Evolutionary conservation across 2,113 vertebrate species (phyloP).

Genomic region (Poeciliopsis occidentalis): DNA sequence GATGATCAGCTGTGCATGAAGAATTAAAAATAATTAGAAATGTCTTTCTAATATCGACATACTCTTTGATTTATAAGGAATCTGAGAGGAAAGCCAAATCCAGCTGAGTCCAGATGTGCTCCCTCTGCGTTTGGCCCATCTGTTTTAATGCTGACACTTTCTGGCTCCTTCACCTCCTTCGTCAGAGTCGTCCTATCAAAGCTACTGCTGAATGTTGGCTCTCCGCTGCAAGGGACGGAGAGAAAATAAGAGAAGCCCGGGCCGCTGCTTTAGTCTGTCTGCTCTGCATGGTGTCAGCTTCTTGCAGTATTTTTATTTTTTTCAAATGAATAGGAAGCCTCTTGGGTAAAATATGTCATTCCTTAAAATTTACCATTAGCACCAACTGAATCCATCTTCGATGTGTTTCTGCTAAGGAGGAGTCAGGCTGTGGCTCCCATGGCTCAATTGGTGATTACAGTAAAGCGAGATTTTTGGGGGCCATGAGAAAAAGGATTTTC

Average conservation of each 20-base stretch:
- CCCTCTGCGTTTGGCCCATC: slow-evolving; percentile 22
- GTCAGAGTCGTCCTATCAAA: slow-evolving; percentile 46
- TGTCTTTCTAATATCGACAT: slow-evolving; percentile 23
- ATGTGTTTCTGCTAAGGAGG: slow-evolving; percentile 10
- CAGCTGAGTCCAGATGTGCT: slow-evolving; percentile 55
- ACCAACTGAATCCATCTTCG: slow-evolving; percentile 6
- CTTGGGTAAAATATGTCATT: neutral
- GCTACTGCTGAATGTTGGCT: slow-evolving; percentile 58
- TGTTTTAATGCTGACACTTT: slow-evolving; percentile 43
- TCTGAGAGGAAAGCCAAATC: slow-evolving; percentile 25
- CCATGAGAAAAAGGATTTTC: slow-evolving; percentile 65
- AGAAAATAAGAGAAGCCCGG: neutral
- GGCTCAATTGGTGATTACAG: slow-evolving; percentile 64
- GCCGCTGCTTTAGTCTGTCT: slow-evolving; percentile 65
- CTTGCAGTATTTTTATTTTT: slow-evolving; percentile 23
- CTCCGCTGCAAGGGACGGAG: slow-evolving; percentile 33
- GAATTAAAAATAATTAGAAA: slow-evolving; percentile 17
- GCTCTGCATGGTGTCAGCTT: slow-evolving; percentile 23
- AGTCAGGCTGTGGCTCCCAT: slow-evolving; percentile 36
- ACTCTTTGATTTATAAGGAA: slow-evolving; percentile 31
- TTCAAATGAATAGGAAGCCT: neutral
- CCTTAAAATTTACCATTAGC: neutral
- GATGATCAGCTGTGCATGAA: neutral
- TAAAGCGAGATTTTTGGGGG: slow-evolving; percentile 53
- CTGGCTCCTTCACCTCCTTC: slow-evolving; percentile 17